Conservation (phyloP, 2,797 vertebrate species). For the Sebastes hopkinsi region DNA sequence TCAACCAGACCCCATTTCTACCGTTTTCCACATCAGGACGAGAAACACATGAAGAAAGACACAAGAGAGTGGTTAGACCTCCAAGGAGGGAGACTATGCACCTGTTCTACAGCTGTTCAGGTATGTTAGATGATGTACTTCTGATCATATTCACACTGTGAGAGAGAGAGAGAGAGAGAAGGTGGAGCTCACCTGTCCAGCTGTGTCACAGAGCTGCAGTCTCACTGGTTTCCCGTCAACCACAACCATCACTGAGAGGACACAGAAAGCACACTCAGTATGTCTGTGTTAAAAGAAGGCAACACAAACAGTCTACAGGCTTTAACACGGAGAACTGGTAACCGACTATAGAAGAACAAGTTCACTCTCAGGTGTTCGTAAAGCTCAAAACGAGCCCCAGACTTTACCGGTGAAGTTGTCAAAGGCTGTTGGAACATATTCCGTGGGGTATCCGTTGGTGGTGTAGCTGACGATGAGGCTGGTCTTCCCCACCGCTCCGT, state of each 20-base stretch:
- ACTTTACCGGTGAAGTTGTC: slow-evolving; percentile 91
- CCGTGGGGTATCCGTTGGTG: slow-evolving; percentile 91
- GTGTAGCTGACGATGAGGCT: slow-evolving; percentile 94
- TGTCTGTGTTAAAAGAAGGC: not conserved
- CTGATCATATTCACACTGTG: too few relatives aligned
- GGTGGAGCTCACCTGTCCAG: slow-evolving; percentile 72
- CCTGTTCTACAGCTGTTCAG: not conserved
- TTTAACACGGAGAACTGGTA: not conserved
- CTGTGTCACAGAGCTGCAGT: slow-evolving; percentile 80
- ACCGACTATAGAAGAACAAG: not conserved
- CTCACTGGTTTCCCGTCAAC: slow-evolving; percentile 83
- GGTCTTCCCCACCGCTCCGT: slow-evolving; percentile 92
- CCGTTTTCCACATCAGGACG: not conserved
- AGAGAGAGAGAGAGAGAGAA: not conserved
- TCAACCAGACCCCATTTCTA: slow-evolving; percentile 75
- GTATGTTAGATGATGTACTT: not conserved
- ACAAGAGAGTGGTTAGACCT: not conserved
- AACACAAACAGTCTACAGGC: not conserved
- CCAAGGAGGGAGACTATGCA: not conserved
- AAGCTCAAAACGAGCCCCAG: not conserved
- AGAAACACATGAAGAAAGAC: not conserved
- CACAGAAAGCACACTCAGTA: not conserved
- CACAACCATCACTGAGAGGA: slow-evolving; percentile 68
- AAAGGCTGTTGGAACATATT: slow-evolving; percentile 91
- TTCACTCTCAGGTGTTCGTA: not conserved